Percentiles rank a stretch among this genome's conserved stretches.
Evolutionary conservation across 2,888 invertebrate genomes (phyloP).

Genomic region (Epiperipatus broadwayi): DNA sequence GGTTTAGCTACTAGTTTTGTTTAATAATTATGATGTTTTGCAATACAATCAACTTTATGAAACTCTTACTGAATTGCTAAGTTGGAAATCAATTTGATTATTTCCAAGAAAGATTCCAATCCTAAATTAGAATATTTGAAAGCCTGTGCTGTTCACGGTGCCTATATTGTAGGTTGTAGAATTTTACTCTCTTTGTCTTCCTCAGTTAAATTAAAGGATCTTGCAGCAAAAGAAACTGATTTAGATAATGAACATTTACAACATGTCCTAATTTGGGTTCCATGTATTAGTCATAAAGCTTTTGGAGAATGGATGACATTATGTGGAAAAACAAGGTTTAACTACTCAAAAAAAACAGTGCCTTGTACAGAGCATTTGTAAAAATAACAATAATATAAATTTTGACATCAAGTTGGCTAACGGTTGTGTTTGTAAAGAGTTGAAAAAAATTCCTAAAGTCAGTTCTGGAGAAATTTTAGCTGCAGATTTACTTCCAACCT

Average conservation of each 20-base stretch:
- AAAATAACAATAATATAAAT: slow-evolving; percentile 43
- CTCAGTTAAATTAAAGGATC: slow-evolving; percentile 63
- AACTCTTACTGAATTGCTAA: too few species aligned
- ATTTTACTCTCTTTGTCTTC: slow-evolving; percentile 68
- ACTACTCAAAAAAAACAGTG: slow-evolving; percentile 58
- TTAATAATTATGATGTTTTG: too few species aligned
- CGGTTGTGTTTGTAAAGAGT: slow-evolving; percentile 31
- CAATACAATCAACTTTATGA: too few species aligned
- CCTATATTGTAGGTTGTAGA: slow-evolving; percentile 66
- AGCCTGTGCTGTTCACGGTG: slow-evolving; percentile 78
- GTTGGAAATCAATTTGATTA: too few species aligned
- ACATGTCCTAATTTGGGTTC: slow-evolving; percentile 73
- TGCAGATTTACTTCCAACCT: slow-evolving; percentile 41
- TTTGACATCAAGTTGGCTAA: slow-evolving; percentile 40
- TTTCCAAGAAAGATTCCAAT: too few species aligned
- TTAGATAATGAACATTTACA: slow-evolving; percentile 49
- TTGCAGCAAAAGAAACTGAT: slow-evolving; percentile 44
- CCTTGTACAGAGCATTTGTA: slow-evolving; percentile 47
- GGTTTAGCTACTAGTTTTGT: too few species aligned
- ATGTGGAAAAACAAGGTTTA: slow-evolving; percentile 71
- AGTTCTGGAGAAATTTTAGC: too few species aligned
- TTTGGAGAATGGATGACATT: slow-evolving; percentile 71
- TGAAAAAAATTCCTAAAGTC: too few species aligned
- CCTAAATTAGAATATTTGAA: too few species aligned
- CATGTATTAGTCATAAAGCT: slow-evolving; percentile 59